Base-by-base conservation (phyloP, 1,140 invertebrate genomes). In the Megathymus violae region DNA sequence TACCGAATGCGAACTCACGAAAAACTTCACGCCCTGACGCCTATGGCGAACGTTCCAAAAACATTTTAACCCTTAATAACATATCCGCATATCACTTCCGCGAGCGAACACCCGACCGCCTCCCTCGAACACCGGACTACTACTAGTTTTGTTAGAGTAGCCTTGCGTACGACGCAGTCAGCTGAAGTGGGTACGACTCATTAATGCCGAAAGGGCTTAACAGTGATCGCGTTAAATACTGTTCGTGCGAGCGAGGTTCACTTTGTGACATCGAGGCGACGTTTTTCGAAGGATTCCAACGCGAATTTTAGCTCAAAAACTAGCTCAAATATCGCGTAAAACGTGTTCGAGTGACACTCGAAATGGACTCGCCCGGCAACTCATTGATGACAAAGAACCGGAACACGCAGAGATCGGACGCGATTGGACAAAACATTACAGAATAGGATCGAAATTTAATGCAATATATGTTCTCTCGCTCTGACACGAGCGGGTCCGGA, bases 311-410 rank as follows among this genome's bases (percentile, higher is more conserved):
- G 38, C 41, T 62, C 31, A 61, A 68, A 76, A 83, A 61, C 59
- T 67, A 52, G 59, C 69, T 74, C 65, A 78, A 82, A 86, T 81
- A 77, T 79, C 63, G 77, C 64, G 75, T 79, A 84, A 88, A 85
- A 78, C 64, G 67, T 64, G 72, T 72, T 74, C 63, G 61, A 82
- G 68, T 68, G 70, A 67, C 85, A 83, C 80, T 85, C 71, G 70
- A 81, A 85, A 78, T 88, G 80, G 78, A 91, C 86, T 90, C 82
- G 85, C 83, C 91, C 91, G 85, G 88, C 85, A 74, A 89, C 90
- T 89, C 92, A 93, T 93, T 93, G 91, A 93, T 93, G 88, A 92
- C 89, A 90, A 91, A 92, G 92, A 91, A 92, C 90, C 89, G 87
- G 90, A 91, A 92, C 87, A 91, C 91, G 81, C 81, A 79, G 78